Conservation (phyloP, 2,113 vertebrate species). For the Trogon surrucura region DNA sequence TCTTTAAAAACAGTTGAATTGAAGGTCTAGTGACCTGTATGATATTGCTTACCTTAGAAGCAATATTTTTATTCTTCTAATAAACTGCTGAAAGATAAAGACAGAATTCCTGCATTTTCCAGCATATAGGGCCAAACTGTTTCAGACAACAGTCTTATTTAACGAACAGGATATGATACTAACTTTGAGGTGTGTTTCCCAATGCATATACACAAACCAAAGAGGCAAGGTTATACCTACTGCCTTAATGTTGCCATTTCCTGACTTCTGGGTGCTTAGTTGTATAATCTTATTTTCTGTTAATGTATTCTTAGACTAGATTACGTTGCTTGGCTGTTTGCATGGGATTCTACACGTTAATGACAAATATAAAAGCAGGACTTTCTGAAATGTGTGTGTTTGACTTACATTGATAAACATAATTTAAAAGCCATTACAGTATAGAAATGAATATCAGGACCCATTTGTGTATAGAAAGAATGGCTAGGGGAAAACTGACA, state of each 20-base stretch:
- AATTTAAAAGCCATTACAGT: not conserved
- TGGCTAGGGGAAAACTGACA: not conserved
- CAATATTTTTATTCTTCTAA: not conserved
- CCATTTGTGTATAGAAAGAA: not conserved
- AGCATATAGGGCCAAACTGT: not conserved
- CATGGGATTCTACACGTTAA: not conserved
- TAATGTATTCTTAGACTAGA: not conserved
- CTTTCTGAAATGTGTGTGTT: not conserved
- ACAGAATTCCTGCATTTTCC: not conserved
- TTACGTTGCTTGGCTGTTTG: not conserved
- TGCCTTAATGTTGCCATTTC: not conserved
- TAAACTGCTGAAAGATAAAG: not conserved
- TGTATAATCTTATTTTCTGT: not conserved
- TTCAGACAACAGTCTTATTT: not conserved
- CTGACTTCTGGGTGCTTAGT: not conserved
- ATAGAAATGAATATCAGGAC: not conserved
- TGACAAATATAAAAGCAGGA: not conserved
- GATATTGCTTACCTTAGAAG: not conserved
- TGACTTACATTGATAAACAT: not conserved
- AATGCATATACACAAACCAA: not conserved
- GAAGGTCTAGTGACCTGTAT: not conserved
- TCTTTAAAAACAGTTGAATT: not conserved
- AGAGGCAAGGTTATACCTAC: not conserved
- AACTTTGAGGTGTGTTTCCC: not conserved
- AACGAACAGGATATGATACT: not conserved